Percentiles rank a stretch among this genome's conserved stretches.
Evolutionary conservation across 2,113 vertebrate genomes (phyloP).

Genomic region (Scophthalmus maximus): DNA sequence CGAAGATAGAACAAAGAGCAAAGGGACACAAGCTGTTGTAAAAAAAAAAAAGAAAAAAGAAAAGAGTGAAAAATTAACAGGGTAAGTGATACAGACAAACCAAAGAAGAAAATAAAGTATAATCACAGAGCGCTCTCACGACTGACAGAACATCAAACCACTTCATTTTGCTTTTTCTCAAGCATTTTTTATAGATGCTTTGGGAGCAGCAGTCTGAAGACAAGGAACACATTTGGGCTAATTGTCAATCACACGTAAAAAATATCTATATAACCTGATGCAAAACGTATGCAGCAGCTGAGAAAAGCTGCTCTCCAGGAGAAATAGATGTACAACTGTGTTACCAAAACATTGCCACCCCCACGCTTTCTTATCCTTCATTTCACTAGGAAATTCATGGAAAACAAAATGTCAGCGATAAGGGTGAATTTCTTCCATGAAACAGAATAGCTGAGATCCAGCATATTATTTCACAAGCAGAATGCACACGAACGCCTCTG

Average conservation of each 20-base stretch:
- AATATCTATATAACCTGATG: slow-evolving; percentile 56
- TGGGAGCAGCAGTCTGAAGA: slow-evolving; percentile 49
- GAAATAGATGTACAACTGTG: slow-evolving; percentile 43
- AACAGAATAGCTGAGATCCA: slow-evolving; percentile 56
- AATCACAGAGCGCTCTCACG: slow-evolving; percentile 67
- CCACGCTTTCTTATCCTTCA: slow-evolving; percentile 34
- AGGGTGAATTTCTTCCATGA: slow-evolving; percentile 46
- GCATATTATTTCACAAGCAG: slow-evolving; percentile 56
- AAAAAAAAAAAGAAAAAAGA: no score
- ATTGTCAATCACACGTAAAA: slow-evolving; percentile 58
- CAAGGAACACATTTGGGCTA: slow-evolving; percentile 53
- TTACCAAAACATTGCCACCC: slow-evolving; percentile 47
- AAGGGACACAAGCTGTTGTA: slow-evolving; percentile 22
- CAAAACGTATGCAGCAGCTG: slow-evolving; percentile 45
- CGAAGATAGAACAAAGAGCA: slow-evolving; percentile 34
- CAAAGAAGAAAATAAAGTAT: slow-evolving; percentile 47
- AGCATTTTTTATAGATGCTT: slow-evolving; percentile 44
- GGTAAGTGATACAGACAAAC: slow-evolving; percentile 65
- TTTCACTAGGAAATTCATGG: slow-evolving; percentile 46
- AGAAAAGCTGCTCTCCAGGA: slow-evolving; percentile 19
- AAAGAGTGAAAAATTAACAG: slow-evolving; percentile 30
- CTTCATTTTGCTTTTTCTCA: neutral
- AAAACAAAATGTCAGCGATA: slow-evolving; percentile 75
- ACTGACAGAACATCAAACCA: slow-evolving; percentile 55
- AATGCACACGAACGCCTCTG: slow-evolving; percentile 44